phyloP scores from a whole-genome alignment of 2,888 invertebrate species.

The Parasteatoda lunata region DNA sequence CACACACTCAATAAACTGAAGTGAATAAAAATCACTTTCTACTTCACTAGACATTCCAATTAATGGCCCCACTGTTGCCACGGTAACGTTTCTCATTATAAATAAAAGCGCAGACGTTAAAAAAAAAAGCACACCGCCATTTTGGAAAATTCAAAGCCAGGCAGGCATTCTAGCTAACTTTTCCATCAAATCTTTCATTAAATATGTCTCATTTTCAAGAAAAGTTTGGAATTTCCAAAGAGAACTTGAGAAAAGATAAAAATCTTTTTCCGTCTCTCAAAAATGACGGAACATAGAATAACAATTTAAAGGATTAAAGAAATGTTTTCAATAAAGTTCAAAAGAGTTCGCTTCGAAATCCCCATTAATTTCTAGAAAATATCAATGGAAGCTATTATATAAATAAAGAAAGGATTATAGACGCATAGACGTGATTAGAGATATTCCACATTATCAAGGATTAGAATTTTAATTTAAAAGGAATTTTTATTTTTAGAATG shows the following conservation, averaged over 20 bases:
- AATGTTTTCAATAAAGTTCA: too few species aligned
- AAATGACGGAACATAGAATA: background rate
- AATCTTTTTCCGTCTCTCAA: background rate
- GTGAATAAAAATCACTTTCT: conserved; percentile 32
- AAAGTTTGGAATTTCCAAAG: background rate
- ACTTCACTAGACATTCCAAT: conserved; percentile 60
- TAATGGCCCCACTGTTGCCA: conserved; percentile 50
- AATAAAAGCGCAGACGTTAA: conserved; percentile 29
- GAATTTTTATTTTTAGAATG: too few species aligned
- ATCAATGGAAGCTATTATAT: too few species aligned
- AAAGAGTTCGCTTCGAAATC: too few species aligned
- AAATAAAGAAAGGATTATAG: too few species aligned
- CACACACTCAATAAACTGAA: too few species aligned
- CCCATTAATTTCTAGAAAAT: too few species aligned
- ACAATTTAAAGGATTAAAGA: background rate
- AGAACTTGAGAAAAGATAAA: background rate
- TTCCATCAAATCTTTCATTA: background rate
- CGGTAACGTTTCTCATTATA: conserved; percentile 48
- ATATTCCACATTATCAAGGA: too few species aligned
- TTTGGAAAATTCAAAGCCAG: background rate
- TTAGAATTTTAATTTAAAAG: too few species aligned
- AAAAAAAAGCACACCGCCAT: background rate
- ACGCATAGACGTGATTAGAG: too few species aligned
- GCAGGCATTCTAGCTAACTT: background rate
- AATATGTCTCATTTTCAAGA: background rate